A percentile compares a stretch with the other conserved stretches of the same genome.
Evolutionary conservation across 1,140 invertebrate genomes (phyloP).

Genomic region (Hestina assimilis): DNA sequence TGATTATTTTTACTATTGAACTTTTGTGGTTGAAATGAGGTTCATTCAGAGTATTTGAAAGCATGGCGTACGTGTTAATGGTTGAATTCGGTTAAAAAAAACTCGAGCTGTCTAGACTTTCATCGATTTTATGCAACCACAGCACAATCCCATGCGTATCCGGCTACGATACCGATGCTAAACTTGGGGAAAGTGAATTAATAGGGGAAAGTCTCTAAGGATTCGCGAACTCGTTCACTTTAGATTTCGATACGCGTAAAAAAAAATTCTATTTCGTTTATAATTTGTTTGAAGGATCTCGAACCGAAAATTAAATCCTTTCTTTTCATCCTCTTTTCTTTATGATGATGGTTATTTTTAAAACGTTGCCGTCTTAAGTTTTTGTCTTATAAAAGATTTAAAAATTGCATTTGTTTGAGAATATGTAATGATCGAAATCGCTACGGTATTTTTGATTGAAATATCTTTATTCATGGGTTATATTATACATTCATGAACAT

Average conservation of each 20-base stretch:
- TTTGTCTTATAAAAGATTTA: too few relatives aligned
- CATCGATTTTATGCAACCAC: constrained; percentile 31
- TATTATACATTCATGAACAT: too few relatives aligned
- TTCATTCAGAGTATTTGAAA: not conserved
- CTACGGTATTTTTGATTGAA: too few relatives aligned
- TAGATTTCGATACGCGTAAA: constrained; percentile 10
- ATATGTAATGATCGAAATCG: too few relatives aligned
- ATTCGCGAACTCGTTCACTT: constrained; percentile 55
- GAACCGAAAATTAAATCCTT: too few relatives aligned
- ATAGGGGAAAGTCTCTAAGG: constrained; percentile 71
- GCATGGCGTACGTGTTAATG: not conserved
- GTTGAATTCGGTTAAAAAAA: not conserved
- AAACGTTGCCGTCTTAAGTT: too few relatives aligned
- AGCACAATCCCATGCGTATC: constrained; percentile 34
- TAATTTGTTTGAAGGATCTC: too few relatives aligned
- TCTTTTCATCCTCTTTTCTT: too few relatives aligned
- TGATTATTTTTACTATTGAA: too few relatives aligned
- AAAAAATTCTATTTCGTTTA: constrained; percentile 19
- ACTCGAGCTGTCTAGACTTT: not conserved
- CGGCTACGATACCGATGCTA: constrained; percentile 37
- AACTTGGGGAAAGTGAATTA: constrained; percentile 71
- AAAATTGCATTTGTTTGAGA: too few relatives aligned
- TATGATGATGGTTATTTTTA: too few relatives aligned
- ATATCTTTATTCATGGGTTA: too few relatives aligned
- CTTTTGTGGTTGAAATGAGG: not conserved